These are phyloP conservation scores for Hydriomena furcata DNA, from an alignment of 2,888 invertebrate genomes.

Conservation along the genomic window DNA sequence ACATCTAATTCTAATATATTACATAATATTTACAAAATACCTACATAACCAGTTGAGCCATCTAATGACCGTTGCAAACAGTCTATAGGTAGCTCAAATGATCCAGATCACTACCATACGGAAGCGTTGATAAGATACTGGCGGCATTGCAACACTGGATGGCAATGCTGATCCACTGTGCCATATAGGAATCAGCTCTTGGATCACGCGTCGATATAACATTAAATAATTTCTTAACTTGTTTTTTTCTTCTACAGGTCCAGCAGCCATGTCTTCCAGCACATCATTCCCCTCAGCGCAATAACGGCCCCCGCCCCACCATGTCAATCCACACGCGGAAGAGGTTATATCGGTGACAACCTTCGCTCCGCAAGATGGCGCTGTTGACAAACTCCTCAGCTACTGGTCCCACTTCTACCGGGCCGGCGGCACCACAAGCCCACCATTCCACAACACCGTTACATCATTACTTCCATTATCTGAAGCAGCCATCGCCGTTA, in stretches of 20 bases:
- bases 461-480: slow-evolving; percentile 82
- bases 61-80: no score
- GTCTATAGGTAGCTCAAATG: no score
- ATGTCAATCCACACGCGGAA: slow-evolving; percentile 61
- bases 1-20: no score
- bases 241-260: slow-evolving; percentile 20
- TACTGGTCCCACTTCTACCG: slow-evolving; percentile 64
- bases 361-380: slow-evolving; percentile 59
- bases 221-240: background rate
- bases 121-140: no score
- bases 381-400: slow-evolving; percentile 74
- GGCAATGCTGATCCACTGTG: no score
- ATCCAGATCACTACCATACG: no score
- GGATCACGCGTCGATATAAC: no score
- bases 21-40: no score
- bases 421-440: slow-evolving; percentile 69
- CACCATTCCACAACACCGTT: slow-evolving; percentile 81
- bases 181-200: no score
- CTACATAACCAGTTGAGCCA: no score
- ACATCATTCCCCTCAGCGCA: slow-evolving; percentile 24
- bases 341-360: slow-evolving; percentile 71
- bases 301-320: slow-evolving; percentile 30
- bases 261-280: slow-evolving; percentile 22
- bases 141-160: no score
- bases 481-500: slow-evolving; percentile 81